Evolutionary conservation across 2,797 vertebrate genomes (phyloP).

Genomic region (Rhyacichthys aspro): DNA sequence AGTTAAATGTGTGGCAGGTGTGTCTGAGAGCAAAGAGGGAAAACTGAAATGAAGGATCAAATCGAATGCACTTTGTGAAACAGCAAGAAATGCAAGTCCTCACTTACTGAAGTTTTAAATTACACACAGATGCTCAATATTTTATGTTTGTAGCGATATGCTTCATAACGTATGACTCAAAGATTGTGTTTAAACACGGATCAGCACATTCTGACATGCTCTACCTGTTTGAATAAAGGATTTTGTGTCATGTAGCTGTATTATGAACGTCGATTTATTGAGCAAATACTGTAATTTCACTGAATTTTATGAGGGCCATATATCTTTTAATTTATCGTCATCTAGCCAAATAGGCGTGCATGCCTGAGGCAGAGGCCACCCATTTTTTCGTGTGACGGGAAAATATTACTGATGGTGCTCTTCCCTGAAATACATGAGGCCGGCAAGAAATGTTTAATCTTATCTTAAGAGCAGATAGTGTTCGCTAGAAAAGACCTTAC

Average conservation of each 20-base stretch:
- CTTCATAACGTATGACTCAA: constrained; percentile 12
- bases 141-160: not conserved
- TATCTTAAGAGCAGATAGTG: constrained; percentile 51
- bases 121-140: not conserved
- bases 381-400: constrained; percentile 33
- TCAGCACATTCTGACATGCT: constrained; percentile 8
- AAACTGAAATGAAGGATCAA: constrained; percentile 14
- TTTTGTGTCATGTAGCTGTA: constrained; percentile 14
- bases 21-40: not conserved
- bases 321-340: constrained; percentile 39
- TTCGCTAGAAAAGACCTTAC: constrained; percentile 52
- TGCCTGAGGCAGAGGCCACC: constrained; percentile 34
- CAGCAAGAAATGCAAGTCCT: constrained; percentile 1
- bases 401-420: constrained; percentile 55
- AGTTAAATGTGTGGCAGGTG: constrained; percentile 4
- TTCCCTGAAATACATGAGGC: constrained; percentile 47
- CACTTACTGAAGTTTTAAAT: constrained; percentile 5
- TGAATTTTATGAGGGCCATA: constrained; percentile 41
- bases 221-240: constrained; percentile 8
- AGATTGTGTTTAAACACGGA: constrained; percentile 9
- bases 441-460: constrained; percentile 53
- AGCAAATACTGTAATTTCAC: constrained; percentile 19
- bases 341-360: constrained; percentile 36
- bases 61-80: constrained; percentile 10
- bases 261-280: constrained; percentile 24